Percentiles rank a stretch among this genome's conserved stretches.
Evolutionary conservation across 2,888 invertebrate genomes (phyloP).

Genomic region (Nysson spinosus): DNA sequence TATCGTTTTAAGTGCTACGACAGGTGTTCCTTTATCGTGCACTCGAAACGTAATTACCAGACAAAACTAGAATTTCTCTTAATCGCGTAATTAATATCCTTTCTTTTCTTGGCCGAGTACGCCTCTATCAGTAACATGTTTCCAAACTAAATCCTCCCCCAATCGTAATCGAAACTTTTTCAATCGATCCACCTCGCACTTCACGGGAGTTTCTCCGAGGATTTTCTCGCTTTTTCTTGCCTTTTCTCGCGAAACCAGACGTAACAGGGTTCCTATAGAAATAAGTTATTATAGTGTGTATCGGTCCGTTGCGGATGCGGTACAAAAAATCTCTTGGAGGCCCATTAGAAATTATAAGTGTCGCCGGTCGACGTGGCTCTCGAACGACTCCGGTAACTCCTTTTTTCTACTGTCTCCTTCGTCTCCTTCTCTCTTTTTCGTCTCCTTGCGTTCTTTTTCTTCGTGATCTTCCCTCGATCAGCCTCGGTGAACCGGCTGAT

Average conservation of each 20-base stretch:
- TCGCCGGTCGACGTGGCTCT: slow-evolving; percentile 38
- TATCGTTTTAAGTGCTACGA: too few relatives aligned
- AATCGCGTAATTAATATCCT: too few relatives aligned
- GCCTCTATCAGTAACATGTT: too few relatives aligned
- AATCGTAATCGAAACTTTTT: too few relatives aligned
- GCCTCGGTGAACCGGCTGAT: slow-evolving; percentile 53
- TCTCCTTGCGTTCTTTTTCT: slow-evolving; percentile 28
- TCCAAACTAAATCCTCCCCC: too few relatives aligned
- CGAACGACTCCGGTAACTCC: slow-evolving; percentile 25
- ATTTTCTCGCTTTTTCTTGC: slow-evolving; percentile 50
- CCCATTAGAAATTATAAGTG: slow-evolving; percentile 63
- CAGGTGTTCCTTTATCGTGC: too few relatives aligned
- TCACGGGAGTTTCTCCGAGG: too few relatives aligned
- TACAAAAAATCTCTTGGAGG: slow-evolving; percentile 40
- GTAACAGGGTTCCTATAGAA: slow-evolving; percentile 43
- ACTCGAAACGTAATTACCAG: too few relatives aligned
- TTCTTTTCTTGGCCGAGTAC: too few relatives aligned
- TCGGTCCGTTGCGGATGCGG: slow-evolving; percentile 23
- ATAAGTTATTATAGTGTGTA: slow-evolving; percentile 48
- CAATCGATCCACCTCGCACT: too few relatives aligned
- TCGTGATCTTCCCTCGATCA: slow-evolving; percentile 39
- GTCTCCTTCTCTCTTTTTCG: slow-evolving; percentile 1
- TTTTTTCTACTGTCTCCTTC: slow-evolving; percentile 5
- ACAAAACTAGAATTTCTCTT: too few relatives aligned
- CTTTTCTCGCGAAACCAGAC: slow-evolving; percentile 42